Evolutionary conservation across 2,113 vertebrate species (phyloP).

Genomic region (Tiliqua scincoides): DNA sequence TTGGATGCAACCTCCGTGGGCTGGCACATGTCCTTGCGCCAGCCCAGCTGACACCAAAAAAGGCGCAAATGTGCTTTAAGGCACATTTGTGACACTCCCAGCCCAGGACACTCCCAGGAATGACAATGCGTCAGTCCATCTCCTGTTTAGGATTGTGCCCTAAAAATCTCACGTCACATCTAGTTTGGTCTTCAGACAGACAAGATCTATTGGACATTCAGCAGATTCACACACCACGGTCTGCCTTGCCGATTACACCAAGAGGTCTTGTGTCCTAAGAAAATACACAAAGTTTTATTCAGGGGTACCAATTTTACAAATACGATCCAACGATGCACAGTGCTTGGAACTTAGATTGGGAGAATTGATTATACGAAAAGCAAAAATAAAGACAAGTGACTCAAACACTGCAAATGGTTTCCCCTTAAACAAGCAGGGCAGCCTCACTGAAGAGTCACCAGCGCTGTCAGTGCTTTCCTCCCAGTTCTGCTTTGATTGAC

Average conservation of each 20-base stretch:
- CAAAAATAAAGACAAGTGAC: constrained; percentile 22
- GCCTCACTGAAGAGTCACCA: constrained; percentile 24
- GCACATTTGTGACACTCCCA: too few species aligned
- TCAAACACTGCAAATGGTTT: not conserved
- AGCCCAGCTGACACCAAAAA: too few species aligned
- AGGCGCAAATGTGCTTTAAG: too few species aligned
- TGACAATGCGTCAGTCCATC: too few species aligned
- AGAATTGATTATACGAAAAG: not conserved
- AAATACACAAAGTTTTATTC: not conserved
- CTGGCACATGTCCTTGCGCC: too few species aligned
- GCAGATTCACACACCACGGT: not conserved
- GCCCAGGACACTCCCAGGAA: too few species aligned
- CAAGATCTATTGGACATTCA: not conserved
- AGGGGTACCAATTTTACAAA: not conserved
- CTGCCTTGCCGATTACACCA: not conserved
- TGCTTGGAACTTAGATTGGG: not conserved
- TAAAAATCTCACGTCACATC: too few species aligned
- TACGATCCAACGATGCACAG: not conserved
- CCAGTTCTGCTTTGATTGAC: constrained; percentile 31
- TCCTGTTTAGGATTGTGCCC: too few species aligned
- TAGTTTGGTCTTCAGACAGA: too few species aligned
- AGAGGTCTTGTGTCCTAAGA: accelerated
- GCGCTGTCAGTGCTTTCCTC: not conserved
- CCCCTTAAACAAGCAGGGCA: not conserved
- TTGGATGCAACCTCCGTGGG: too few species aligned